Evolutionary conservation across 2,113 vertebrate genomes (phyloP).

Genomic region (Chionomys nivalis): DNA sequence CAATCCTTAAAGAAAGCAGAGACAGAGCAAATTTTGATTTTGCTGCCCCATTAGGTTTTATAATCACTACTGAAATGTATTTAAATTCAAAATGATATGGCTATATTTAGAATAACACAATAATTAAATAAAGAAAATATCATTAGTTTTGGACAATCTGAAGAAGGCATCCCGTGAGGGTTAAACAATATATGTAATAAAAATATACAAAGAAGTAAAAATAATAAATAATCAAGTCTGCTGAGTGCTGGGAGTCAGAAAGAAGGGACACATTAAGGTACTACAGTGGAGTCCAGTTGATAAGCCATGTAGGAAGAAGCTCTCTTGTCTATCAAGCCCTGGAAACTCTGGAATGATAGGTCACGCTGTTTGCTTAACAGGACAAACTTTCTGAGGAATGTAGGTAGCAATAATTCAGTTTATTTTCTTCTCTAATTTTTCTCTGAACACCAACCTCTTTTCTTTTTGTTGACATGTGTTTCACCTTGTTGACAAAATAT

Average conservation of each 20-base stretch:
- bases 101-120: neutral
- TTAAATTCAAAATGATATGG: neutral
- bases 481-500: slow-evolving; percentile 58
- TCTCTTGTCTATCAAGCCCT: slow-evolving; percentile 56
- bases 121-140: neutral
- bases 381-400: slow-evolving; percentile 34
- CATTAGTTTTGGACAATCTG: neutral
- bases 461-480: slow-evolving; percentile 45
- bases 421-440: slow-evolving; percentile 48
- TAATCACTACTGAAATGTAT: neutral
- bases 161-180: neutral
- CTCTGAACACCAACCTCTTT: slow-evolving; percentile 32
- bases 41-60: neutral
- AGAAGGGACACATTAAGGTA: slow-evolving; percentile 20
- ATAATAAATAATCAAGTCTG: neutral
- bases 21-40: neutral
- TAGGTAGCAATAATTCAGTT: neutral
- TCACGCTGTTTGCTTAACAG: slow-evolving; percentile 35
- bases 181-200: neutral
- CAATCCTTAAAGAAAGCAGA: neutral
- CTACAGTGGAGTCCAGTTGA: slow-evolving; percentile 63
- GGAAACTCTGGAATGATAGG: slow-evolving; percentile 64
- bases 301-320: slow-evolving; percentile 74
- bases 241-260: neutral
- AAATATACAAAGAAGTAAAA: neutral